phyloP scores from a whole-genome alignment of 2,888 invertebrate species.

The Trimorus sp. region DNA sequence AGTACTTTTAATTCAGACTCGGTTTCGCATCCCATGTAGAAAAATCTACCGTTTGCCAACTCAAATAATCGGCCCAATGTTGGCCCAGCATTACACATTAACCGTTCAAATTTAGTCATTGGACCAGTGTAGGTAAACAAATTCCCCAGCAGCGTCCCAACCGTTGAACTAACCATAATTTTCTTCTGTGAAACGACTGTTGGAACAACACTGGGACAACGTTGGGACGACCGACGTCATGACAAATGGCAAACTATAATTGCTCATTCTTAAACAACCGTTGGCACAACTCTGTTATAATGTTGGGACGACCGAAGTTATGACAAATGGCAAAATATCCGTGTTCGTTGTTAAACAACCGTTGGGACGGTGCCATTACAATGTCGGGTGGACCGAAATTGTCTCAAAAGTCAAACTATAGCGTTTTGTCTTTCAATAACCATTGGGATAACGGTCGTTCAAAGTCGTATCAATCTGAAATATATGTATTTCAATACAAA shows the following conservation, averaged over 20 bases:
- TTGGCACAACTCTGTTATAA: background rate
- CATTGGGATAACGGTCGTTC: too few relatives aligned
- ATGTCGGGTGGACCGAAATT: background rate
- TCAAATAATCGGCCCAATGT: constrained; percentile 12
- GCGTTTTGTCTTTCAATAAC: too few relatives aligned
- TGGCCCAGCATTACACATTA: constrained; percentile 3
- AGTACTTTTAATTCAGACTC: constrained; percentile 13
- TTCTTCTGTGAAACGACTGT: constrained; percentile 16
- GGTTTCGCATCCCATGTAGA: constrained; percentile 4
- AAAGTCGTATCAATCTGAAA: too few relatives aligned
- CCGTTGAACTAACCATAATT: constrained; percentile 8
- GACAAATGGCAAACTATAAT: background rate
- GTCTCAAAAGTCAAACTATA: too few relatives aligned
- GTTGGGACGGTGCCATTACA: background rate
- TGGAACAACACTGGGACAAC: constrained; percentile 21
- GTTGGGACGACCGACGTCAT: constrained; percentile 2
- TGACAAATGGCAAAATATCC: background rate
- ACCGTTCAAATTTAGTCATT: constrained; percentile 9
- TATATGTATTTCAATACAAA: too few relatives aligned
- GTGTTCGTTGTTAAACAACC: background rate
- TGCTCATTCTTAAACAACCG: background rate
- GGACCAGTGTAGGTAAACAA: constrained; percentile 15
- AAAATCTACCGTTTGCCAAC: constrained; percentile 18
- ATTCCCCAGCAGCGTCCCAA: constrained; percentile 4
- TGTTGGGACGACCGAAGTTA: constrained; percentile 6